Conservation (phyloP, 2,113 vertebrate species). For the Zosterops hypoxanthus region DNA sequence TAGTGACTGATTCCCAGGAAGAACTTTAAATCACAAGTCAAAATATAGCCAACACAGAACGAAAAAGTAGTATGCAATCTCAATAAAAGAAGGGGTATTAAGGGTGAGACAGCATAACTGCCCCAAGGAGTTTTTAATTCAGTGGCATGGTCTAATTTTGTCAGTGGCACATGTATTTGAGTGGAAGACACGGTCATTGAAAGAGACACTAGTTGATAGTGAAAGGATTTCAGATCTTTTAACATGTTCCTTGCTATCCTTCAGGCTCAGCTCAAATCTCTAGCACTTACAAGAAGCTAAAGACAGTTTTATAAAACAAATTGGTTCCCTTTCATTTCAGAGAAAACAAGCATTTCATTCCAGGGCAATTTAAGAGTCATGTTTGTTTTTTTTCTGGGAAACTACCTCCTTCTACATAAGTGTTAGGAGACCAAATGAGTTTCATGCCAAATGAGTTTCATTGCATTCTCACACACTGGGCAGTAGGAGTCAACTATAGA, state of each 20-base stretch:
- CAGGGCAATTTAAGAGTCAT: not conserved
- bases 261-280: not conserved
- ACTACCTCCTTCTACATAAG: not conserved
- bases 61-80: not conserved
- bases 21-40: not conserved
- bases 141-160: not conserved
- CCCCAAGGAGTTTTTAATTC: not conserved
- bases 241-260: not conserved
- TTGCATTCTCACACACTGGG: not conserved
- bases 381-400: not conserved
- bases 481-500: not conserved
- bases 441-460: not conserved
- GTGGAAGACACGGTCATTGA: not conserved
- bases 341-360: not conserved
- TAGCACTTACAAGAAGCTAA: not conserved
- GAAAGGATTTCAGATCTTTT: not conserved
- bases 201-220: not conserved
- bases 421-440: not conserved
- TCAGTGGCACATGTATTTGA: not conserved
- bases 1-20: not conserved
- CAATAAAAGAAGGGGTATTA: not conserved
- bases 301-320: not conserved
- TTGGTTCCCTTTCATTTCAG: not conserved
- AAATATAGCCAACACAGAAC: not conserved
- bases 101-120: not conserved